Base-by-base conservation (phyloP, 1,140 invertebrate genomes). In the Eueides isabella region DNA sequence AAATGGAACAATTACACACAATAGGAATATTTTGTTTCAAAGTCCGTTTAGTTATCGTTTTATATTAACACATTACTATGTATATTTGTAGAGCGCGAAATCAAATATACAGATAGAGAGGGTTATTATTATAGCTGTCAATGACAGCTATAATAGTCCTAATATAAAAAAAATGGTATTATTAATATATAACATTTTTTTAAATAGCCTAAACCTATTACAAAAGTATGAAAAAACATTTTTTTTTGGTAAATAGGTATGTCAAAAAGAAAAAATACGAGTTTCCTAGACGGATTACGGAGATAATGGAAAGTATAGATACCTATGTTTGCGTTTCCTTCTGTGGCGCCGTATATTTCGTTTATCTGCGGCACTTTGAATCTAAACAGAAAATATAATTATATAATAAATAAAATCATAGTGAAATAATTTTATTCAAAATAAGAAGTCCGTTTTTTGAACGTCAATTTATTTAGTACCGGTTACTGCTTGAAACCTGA, bases 261-360 rank as follows among this genome's bases (percentile, higher is more conserved):
- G n/a, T n/a, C n/a, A n/a, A n/a, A n/a, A n/a, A n/a, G n/a, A n/a
- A n/a, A n/a, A n/a, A n/a, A n/a, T n/a, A n/a, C n/a, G n/a, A n/a
- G n/a, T n/a, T n/a, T n/a, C n/a, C n/a, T n/a, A n/a, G n/a, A n/a
- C n/a, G n/a, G n/a, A n/a, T n/a, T n/a, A n/a, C n/a, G n/a, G n/a
- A n/a, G n/a, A n/a, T n/a, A n/a, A n/a, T n/a, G n/a, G n/a, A n/a
- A n/a, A n/a, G n/a, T n/a, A n/a, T n/a, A n/a, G n/a, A 95, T 94
- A 97, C 97, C 95, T 48, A 98, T 98, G 92, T 98, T 99, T 35
- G 98, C 98, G 92, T 99, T 99, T 82, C 98, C 98, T 94, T 99
- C 99, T 0, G 98, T 99, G 5, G 99, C 98, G 9, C 98, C 99
- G 92, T 99, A 99, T 91, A 99, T 98, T 94, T 99, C 99, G 33